phyloP scores from a whole-genome alignment of 1,140 invertebrate species.

The Homarus americanus region DNA sequence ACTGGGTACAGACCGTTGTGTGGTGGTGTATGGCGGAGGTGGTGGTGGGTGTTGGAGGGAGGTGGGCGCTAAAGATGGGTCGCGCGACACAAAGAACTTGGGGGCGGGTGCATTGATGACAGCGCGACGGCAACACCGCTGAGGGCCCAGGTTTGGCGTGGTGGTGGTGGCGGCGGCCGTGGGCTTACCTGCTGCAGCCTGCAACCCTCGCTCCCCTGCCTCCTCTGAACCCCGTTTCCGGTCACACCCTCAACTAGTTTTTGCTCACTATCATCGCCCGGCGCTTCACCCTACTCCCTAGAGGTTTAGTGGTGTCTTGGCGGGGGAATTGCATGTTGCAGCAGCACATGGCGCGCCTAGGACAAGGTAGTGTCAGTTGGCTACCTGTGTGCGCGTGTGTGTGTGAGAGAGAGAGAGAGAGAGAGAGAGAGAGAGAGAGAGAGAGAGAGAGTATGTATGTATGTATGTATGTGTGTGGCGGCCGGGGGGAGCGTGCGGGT shows the following conservation, averaged over 20 bases:
- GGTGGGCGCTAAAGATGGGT: slow-evolving; percentile 48
- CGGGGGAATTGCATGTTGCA: background rate
- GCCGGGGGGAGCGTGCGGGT: slow-evolving; percentile 5
- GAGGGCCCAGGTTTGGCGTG: slow-evolving; percentile 41
- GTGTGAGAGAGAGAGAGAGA: too few species aligned
- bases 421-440: too few species aligned
- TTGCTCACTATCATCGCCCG: slow-evolving; percentile 48
- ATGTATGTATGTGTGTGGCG: background rate
- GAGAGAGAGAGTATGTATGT: too few species aligned
- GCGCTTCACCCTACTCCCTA: slow-evolving; percentile 13
- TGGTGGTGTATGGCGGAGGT: slow-evolving; percentile 19
- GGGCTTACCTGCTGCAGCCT: slow-evolving; percentile 58
- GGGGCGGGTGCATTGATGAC: slow-evolving; percentile 66
- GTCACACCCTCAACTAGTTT: slow-evolving; percentile 66
- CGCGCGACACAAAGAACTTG: slow-evolving; percentile 63
- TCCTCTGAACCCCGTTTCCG: slow-evolving; percentile 61
- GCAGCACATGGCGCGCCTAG: background rate
- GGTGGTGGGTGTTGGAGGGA: background rate
- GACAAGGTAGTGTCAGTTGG: background rate
- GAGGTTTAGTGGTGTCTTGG: background rate
- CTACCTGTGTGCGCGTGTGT: too few species aligned
- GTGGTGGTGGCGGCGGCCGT: slow-evolving; percentile 4
- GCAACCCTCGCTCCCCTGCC: slow-evolving; percentile 18
- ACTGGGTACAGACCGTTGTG: background rate
- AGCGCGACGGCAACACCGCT: slow-evolving; percentile 59